Evolutionary conservation across 2,797 vertebrate species (phyloP).

Genomic region (Microctenopoma stevenorrisi): DNA sequence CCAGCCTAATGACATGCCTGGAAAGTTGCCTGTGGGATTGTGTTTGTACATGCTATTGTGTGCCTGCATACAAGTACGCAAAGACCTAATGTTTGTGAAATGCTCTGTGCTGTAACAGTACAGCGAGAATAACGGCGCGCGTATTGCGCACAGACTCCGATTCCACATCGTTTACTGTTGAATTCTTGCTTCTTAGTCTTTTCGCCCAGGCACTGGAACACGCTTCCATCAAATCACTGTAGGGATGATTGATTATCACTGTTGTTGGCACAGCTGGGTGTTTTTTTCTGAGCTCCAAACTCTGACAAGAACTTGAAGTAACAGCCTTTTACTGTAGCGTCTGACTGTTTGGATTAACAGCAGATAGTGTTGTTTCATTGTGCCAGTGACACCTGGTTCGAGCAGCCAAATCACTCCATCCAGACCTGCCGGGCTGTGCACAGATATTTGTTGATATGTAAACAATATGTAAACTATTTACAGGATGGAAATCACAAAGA

Average conservation of each 20-base stretch:
- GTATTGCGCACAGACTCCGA: slow-evolving; percentile 31
- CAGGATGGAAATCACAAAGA: slow-evolving; percentile 24
- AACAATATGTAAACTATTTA: slow-evolving; percentile 32
- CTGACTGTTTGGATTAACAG: slow-evolving; percentile 23
- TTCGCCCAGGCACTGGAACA: slow-evolving; percentile 5
- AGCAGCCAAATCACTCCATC: slow-evolving; percentile 14
- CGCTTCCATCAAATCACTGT: not conserved
- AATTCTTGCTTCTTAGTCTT: slow-evolving; percentile 16
- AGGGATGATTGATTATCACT: not conserved
- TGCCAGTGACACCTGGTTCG: slow-evolving; percentile 3
- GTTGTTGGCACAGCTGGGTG: not conserved
- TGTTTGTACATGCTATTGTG: slow-evolving; percentile 25
- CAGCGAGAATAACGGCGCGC: slow-evolving; percentile 38
- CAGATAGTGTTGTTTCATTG: slow-evolving; percentile 2
- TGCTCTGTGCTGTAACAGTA: slow-evolving; percentile 16
- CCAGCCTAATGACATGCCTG: slow-evolving; percentile 53
- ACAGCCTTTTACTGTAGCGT: slow-evolving; percentile 9
- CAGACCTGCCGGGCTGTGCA: slow-evolving; percentile 8
- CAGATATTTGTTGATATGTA: slow-evolving; percentile 20
- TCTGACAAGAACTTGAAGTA: slow-evolving; percentile 14
- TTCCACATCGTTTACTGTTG: slow-evolving; percentile 22
- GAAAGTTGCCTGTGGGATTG: slow-evolving; percentile 42
- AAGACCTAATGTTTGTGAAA: slow-evolving; percentile 25
- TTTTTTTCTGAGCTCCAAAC: slow-evolving; percentile 31
- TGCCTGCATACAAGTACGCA: slow-evolving; percentile 30